phyloP scores from a whole-genome alignment of 2,797 vertebrate species.

The Melanotaenia pygmaea region DNA sequence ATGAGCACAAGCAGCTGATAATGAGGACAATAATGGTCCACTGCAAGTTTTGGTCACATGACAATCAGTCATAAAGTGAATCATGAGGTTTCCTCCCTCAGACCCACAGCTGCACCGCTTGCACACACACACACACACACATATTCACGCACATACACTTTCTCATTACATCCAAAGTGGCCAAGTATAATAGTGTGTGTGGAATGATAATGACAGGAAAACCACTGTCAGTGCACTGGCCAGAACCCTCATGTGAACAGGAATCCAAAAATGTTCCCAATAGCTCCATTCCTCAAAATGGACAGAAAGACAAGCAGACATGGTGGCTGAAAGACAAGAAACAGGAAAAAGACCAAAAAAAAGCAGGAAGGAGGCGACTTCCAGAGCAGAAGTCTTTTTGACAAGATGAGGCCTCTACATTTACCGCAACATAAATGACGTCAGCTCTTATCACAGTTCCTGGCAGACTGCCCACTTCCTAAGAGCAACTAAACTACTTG shows the following conservation, averaged over 20 bases:
- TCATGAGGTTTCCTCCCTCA: conserved; percentile 53
- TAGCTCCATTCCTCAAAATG: not conserved
- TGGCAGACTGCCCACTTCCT: conserved; percentile 55
- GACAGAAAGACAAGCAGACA: conserved; percentile 1
- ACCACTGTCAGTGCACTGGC: conserved; percentile 1
- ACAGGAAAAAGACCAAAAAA: not conserved
- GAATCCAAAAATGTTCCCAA: conserved; percentile 19
- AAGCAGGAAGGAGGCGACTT: conserved; percentile 6
- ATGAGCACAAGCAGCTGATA: conserved; percentile 14
- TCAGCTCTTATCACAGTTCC: conserved; percentile 43
- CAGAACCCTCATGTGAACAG: not conserved
- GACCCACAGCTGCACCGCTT: conserved; percentile 35
- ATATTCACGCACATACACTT: not conserved
- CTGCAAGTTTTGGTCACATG: conserved; percentile 52
- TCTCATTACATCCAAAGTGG: conserved; percentile 21
- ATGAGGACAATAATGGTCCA: conserved; percentile 20
- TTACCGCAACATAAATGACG: conserved; percentile 44
- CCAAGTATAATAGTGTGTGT: conserved; percentile 10
- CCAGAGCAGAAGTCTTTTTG: conserved; percentile 57
- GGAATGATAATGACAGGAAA: conserved; percentile 48
- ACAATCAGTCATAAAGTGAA: conserved; percentile 57
- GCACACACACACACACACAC: not conserved
- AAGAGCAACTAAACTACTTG: conserved; percentile 32
- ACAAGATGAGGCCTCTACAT: conserved; percentile 38
- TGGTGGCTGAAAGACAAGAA: not conserved